phyloP scores from a whole-genome alignment of 2,797 vertebrate species.

The Arrhamphus sclerolepis region DNA sequence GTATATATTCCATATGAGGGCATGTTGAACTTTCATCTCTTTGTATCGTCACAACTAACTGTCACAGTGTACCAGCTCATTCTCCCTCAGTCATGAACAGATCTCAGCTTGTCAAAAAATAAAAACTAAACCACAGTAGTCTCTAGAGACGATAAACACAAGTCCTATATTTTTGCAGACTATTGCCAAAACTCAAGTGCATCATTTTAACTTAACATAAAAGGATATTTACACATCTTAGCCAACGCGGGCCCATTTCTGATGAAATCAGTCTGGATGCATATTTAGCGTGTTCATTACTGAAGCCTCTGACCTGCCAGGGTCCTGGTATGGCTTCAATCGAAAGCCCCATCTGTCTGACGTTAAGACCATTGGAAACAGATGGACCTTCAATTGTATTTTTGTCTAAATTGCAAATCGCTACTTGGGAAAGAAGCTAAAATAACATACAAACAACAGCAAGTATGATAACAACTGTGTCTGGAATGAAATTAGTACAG shows the following conservation, averaged over 20 bases:
- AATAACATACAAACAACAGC: conserved; percentile 99
- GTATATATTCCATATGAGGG: background rate
- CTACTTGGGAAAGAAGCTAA: conserved; percentile 98
- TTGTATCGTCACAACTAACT: conserved; percentile 17
- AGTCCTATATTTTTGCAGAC: conserved; percentile 21
- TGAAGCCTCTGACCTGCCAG: conserved; percentile 83
- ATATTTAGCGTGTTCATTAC: conserved; percentile 80
- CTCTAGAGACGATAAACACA: conserved; percentile 18
- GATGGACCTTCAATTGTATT: conserved; percentile 98
- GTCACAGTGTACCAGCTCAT: background rate
- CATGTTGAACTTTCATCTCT: conserved; percentile 1
- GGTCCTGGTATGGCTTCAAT: conserved; percentile 91
- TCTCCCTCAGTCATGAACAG: conserved; percentile 12
- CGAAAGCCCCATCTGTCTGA: conserved; percentile 90
- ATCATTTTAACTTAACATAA: conserved; percentile 70
- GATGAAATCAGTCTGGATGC: conserved; percentile 72
- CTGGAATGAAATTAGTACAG: conserved; percentile 90
- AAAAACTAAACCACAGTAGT: conserved; percentile 1
- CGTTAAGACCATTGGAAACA: conserved; percentile 96
- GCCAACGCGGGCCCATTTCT: conserved; percentile 53
- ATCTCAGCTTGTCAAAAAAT: conserved; percentile 30
- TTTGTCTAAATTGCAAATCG: conserved; percentile 99
- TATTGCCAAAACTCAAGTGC: conserved; percentile 54
- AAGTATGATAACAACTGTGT: conserved; percentile 96
- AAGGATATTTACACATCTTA: conserved; percentile 58